Base-by-base conservation (phyloP, 2,113 vertebrate genomes). In the Platanista minor region DNA sequence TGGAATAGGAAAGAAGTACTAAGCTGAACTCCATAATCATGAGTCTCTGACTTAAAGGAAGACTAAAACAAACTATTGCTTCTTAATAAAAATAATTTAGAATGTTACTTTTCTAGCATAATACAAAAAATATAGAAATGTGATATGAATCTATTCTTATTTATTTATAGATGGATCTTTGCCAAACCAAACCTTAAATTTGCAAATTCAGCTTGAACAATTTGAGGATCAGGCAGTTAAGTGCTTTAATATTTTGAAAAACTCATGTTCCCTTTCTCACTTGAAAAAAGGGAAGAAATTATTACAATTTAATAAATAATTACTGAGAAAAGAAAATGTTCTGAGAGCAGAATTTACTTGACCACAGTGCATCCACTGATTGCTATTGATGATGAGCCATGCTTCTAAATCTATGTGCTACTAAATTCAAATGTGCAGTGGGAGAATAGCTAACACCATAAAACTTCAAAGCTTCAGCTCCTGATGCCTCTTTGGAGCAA, bases 221-320 rank as follows among this genome's bases (percentile, higher is more conserved):
- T 71, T 41, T 95, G 6, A 39, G 9, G 5, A 59, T 93, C 36
- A 2, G 66, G 8, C 36, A 0, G 13, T 72, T 78, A 83, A 78
- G 29, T 80, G 29, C 43, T 61, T n/a, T 54, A 39, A 83, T 74
- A 3, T 77, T 97, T 88, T 82, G 8, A 75, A 87, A 95, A 89
- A 52, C 13, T 13, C 21, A 62, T 64, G 4, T 57, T 8, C 27
- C 14, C 18, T 91, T 85, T 96, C 52, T 92, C 29, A 49, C 67
- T 92, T 86, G 36, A 72, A 94, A 92, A 90, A 82, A 57, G 4
- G 7, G 69, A 77, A 64, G 8, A 4, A 10, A 14, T 77, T 64
- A 85, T 88, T 85, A 57, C 15, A 94, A 77, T 83, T 96, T 90
- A 84, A 81, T 95, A 94, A 97, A 94, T 90, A 94, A 95, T 77